Conservation (phyloP, 1,140 invertebrate genomes). For the Sipha flava region DNA sequence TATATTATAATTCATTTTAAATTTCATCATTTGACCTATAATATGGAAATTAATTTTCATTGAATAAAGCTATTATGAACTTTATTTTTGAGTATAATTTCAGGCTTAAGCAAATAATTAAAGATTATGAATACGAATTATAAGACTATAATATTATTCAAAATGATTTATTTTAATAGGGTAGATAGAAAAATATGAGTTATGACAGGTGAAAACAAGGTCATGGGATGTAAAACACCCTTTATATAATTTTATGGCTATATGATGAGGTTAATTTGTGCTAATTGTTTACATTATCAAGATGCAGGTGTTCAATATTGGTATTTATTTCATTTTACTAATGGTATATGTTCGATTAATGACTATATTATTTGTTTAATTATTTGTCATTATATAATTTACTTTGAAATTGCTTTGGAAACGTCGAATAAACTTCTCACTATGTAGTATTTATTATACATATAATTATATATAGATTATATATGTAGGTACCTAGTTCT, state of each 20-base stretch:
- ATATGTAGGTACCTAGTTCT: too few relatives aligned
- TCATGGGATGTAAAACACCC: constrained; percentile 8
- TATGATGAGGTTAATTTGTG: too few relatives aligned
- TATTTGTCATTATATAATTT: too few relatives aligned
- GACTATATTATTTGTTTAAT: too few relatives aligned
- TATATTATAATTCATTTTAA: too few relatives aligned
- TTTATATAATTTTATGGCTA: neutral
- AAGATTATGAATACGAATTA: neutral
- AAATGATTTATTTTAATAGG: neutral
- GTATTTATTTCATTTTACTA: too few relatives aligned
- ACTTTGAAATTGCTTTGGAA: too few relatives aligned
- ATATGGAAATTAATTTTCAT: neutral
- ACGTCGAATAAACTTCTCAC: too few relatives aligned
- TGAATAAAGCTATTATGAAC: neutral
- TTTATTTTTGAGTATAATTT: neutral
- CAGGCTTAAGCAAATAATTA: neutral
- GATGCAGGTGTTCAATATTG: too few relatives aligned
- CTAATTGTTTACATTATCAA: neutral
- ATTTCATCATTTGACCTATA: neutral
- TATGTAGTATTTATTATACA: too few relatives aligned
- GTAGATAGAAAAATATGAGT: neutral
- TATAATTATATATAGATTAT: too few relatives aligned
- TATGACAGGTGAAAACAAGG: neutral
- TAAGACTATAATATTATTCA: neutral
- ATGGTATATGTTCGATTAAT: too few relatives aligned